These are phyloP conservation scores for Achlya flavicornis DNA, from an alignment of 2,888 invertebrate species.

Conservation along the genomic window DNA sequence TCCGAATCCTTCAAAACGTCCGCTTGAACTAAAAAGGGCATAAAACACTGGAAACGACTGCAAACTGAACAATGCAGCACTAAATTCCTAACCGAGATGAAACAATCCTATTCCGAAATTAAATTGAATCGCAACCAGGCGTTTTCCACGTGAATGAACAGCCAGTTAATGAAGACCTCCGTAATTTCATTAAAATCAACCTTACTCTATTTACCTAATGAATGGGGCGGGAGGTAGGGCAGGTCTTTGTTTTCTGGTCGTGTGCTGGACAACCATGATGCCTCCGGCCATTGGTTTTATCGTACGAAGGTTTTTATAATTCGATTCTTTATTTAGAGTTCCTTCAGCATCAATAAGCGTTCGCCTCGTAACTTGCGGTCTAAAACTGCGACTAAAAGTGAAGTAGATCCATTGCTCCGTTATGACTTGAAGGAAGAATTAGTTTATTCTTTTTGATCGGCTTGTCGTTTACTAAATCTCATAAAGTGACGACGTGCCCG, in stretches of 20 bases:
- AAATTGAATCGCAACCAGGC: constrained; percentile 53
- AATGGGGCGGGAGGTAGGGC: constrained; percentile 21
- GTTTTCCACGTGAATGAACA: constrained; percentile 47
- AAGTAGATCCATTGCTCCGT: too few species aligned
- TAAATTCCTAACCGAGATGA: constrained; percentile 32
- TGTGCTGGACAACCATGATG: constrained; percentile 34
- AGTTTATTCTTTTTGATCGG: too few species aligned
- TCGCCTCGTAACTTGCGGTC: too few species aligned
- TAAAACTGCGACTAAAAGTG: too few species aligned
- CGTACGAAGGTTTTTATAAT: constrained; percentile 11
- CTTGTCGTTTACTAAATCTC: too few species aligned
- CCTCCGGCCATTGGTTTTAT: neutral
- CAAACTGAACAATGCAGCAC: constrained; percentile 31
- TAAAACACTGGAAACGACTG: constrained; percentile 13
- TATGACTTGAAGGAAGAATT: too few species aligned
- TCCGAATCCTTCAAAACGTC: neutral
- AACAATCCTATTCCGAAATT: constrained; percentile 58
- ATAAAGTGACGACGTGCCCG: too few species aligned
- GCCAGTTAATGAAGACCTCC: constrained; percentile 42
- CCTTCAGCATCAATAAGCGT: neutral
- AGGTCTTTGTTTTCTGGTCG: constrained; percentile 33
- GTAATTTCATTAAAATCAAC: constrained; percentile 44
- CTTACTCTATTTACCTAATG: neutral
- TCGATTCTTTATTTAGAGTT: constrained; percentile 3
- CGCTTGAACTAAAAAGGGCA: neutral